A percentile compares a stretch with the other conserved stretches of the same genome.
Conservation (phyloP, 2,113 vertebrate species). For the Platysternon megacephalum region DNA sequence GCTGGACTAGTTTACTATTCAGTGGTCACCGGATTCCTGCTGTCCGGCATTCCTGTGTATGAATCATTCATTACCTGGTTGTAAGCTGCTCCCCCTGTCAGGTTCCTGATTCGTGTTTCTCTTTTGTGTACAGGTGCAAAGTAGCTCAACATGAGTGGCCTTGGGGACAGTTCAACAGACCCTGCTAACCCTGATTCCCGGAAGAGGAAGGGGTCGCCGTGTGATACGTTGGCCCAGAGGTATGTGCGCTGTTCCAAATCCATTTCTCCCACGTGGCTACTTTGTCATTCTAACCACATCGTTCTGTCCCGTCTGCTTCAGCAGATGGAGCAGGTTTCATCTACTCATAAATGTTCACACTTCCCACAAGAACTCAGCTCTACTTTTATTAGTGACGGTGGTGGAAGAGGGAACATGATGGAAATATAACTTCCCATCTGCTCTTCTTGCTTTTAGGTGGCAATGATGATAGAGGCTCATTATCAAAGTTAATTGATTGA, state of each 20-base stretch:
- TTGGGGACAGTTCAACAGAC: constrained; percentile 92
- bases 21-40: neutral
- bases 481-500: constrained; percentile 3
- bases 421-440: constrained; percentile 46
- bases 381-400: constrained; percentile 31
- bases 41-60: accelerated
- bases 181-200: constrained; percentile 88
- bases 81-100: neutral
- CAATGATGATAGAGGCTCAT: constrained; percentile 37
- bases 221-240: constrained; percentile 92
- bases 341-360: constrained; percentile 48
- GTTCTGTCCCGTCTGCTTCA: constrained; percentile 50
- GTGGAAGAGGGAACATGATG: constrained; percentile 42
- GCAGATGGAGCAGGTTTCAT: constrained; percentile 58
- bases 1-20: neutral
- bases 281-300: constrained; percentile 12
- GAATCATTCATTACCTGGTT: neutral
- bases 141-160: constrained; percentile 93
- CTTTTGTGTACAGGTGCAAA: constrained; percentile 81
- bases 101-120: constrained; percentile 28
- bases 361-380: constrained; percentile 54
- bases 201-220: constrained; percentile 94
- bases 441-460: constrained; percentile 11
- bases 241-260: constrained; percentile 39
- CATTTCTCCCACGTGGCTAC: neutral